Conservation (phyloP, 2,113 vertebrate genomes). For the Amblyornis subalaris region DNA sequence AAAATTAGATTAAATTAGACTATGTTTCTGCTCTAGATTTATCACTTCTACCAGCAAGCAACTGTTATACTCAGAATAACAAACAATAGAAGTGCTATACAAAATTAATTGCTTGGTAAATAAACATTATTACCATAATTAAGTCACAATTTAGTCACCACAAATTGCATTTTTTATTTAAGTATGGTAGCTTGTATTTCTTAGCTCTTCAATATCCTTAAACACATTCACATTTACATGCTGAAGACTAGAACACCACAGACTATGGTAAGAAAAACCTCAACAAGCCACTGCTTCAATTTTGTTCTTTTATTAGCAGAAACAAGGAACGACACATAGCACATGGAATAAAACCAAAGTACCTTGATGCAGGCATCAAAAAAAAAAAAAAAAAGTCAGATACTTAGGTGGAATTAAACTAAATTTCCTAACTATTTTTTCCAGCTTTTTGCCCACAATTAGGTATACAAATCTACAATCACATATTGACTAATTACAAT, state of each 20-base stretch:
- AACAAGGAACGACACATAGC: background rate
- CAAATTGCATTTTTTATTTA: background rate
- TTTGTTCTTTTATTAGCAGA: background rate
- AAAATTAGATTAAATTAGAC: background rate
- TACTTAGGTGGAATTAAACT: background rate
- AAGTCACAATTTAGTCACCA: background rate
- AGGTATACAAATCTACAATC: background rate
- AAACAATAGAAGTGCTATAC: background rate
- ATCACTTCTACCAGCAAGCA: background rate
- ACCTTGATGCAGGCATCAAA: background rate
- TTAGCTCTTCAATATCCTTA: background rate
- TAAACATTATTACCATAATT: background rate
- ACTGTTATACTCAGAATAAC: slow-evolving; percentile 5
- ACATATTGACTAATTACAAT: background rate
- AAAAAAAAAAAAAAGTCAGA: background rate
- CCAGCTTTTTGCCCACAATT: background rate
- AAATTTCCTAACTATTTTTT: background rate
- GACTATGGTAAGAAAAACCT: background rate
- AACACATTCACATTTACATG: background rate
- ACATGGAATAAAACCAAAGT: background rate
- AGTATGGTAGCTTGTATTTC: background rate
- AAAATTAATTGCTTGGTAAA: slow-evolving; percentile 39
- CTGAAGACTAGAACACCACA: background rate
- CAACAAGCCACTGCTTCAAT: background rate
- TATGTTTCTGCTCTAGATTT: background rate